phyloP scores from a whole-genome alignment of 2,888 invertebrate species.

The Ischnura elegans region DNA sequence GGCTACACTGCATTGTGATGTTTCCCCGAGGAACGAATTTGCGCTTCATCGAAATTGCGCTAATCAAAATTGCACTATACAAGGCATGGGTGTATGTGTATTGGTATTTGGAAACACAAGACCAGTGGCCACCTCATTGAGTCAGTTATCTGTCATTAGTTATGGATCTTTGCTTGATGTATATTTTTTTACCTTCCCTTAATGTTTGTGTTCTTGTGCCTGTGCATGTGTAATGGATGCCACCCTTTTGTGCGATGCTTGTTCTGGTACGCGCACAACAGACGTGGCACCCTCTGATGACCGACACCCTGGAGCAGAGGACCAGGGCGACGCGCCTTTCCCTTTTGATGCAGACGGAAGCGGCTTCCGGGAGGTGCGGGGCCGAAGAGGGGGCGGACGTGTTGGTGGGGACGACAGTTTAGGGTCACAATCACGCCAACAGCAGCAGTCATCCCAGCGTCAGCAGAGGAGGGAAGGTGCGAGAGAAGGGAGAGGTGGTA shows the following conservation, averaged over 20 bases:
- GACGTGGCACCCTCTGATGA: slow-evolving; percentile 80
- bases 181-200: neutral
- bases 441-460: slow-evolving; percentile 74
- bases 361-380: slow-evolving; percentile 92
- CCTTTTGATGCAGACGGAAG: slow-evolving; percentile 78
- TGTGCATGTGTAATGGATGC: slow-evolving; percentile 67
- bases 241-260: slow-evolving; percentile 71
- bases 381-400: slow-evolving; percentile 82
- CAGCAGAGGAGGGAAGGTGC: slow-evolving; percentile 73
- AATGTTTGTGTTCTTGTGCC: slow-evolving; percentile 51
- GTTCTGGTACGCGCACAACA: slow-evolving; percentile 73
- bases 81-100: no score
- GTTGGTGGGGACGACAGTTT: slow-evolving; percentile 72
- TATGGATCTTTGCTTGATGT: neutral
- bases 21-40: no score
- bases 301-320: slow-evolving; percentile 78
- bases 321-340: slow-evolving; percentile 73
- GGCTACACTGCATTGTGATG: no score
- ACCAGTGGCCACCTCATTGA: no score
- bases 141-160: neutral
- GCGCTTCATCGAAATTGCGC: no score
- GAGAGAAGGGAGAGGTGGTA: slow-evolving; percentile 77
- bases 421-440: slow-evolving; percentile 74
- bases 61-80: no score
- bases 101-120: no score